Evolutionary conservation across 2,888 invertebrate genomes (phyloP).

Genomic region (Heliconius aoede): DNA sequence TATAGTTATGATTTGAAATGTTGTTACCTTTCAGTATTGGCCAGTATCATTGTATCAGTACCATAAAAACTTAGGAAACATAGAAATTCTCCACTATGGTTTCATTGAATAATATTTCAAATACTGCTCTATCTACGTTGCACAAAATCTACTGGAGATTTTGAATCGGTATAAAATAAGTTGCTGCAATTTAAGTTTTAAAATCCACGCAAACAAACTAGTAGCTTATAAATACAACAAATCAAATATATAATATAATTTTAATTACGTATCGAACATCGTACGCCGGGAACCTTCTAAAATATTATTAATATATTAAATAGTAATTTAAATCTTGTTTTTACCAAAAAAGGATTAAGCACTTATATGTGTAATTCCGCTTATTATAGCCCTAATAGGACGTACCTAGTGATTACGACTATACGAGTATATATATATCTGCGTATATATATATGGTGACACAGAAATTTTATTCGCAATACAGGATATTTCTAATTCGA

Average conservation of each 20-base stretch:
- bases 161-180: too few species aligned
- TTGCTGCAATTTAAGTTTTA: too few species aligned
- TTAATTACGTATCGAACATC: background rate
- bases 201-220: too few species aligned
- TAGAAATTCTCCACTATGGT: too few species aligned
- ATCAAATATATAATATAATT: background rate
- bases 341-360: background rate
- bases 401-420: constrained; percentile 12
- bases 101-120: too few species aligned
- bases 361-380: background rate
- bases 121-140: too few species aligned
- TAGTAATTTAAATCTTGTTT: background rate
- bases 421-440: too few species aligned
- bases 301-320: background rate
- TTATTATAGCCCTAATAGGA: constrained; percentile 12
- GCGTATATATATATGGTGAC: constrained; percentile 10
- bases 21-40: too few species aligned
- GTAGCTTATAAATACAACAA: too few species aligned
- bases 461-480: constrained; percentile 2
- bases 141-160: too few species aligned
- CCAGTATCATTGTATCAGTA: too few species aligned
- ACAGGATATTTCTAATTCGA: constrained; percentile 19
- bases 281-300: background rate
- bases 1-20: background rate
- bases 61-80: too few species aligned